Evolutionary conservation across 2,113 vertebrate species (phyloP), one percentile per base, ranked within the genome.

Genomic region (Panthera uncia): DNA sequence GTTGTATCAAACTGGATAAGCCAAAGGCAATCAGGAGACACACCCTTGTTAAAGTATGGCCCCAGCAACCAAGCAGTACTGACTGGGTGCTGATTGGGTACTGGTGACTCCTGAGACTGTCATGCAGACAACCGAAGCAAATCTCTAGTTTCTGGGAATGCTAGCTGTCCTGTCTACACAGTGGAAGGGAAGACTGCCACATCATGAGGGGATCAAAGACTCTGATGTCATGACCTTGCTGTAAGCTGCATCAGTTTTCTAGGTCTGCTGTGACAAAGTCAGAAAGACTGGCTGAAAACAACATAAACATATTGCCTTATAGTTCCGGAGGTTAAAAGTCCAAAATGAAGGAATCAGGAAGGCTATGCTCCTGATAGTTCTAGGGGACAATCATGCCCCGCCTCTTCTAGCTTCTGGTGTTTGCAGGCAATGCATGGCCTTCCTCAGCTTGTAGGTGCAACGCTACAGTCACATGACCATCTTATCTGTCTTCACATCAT

Each of bases 401-500:
- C 45, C 15, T 27, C 81, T 36, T 6, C 18, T 8, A 69, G 48
- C 1, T 2, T 41, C 33, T 4, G 2, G 63, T 0, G 16, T n/a
- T 63, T 74, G 33, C 13, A 50, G 19, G 2, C 21, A 63, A 38
- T 45, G 1, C 6, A 3, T 25, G 27, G 48, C 33, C 0, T 38
- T 16, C 29, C 33, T 68, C 0, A 7, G 36, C 21, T 66, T 61
- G 11, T 4, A n/a, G 52, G 13, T 23, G 29, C 29, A 8, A 19
- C 13, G 3, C 2, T 41, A 6, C 25, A 3, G 45, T 13, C 31
- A 14, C 10, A 3, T 1, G 33, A 27, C 55, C 1, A 0, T 33
- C 65, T 73, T 80, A 4, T 66, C 31, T 38, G 41, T 25, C 18
- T 66, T 29, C 16, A 38, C n/a, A 38, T 61, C 9, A 13, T 23